A percentile compares a stretch with the other conserved stretches of the same genome.
phyloP scores from a whole-genome alignment of 2,888 invertebrate genomes.

The Ypsolopha sequella region DNA sequence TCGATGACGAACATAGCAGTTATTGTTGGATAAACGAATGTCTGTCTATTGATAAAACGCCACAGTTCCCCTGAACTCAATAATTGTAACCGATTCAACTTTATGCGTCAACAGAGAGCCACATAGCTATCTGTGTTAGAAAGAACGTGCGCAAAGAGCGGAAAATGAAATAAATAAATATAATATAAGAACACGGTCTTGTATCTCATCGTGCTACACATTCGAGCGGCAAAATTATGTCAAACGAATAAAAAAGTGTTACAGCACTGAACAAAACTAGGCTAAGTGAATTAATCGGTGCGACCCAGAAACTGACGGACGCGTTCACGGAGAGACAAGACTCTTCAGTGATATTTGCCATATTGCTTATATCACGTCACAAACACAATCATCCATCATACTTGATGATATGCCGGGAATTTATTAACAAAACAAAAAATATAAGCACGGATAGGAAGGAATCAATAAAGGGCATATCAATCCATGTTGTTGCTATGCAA shows the following conservation, averaged over 20 bases:
- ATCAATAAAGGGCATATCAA: too few relatives aligned
- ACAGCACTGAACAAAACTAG: conserved; percentile 60
- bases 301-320: conserved; percentile 56
- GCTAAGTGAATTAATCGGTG: conserved; percentile 61
- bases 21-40: conserved; percentile 11
- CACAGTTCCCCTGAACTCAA: conserved; percentile 3
- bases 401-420: background rate
- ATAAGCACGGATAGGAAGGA: too few relatives aligned
- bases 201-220: conserved; percentile 18
- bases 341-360: conserved; percentile 3
- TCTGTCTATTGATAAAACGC: conserved; percentile 10
- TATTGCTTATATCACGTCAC: background rate
- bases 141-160: background rate
- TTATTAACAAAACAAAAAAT: too few relatives aligned
- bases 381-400: background rate
- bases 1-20: conserved; percentile 9
- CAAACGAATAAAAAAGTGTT: conserved; percentile 54
- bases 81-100: background rate
- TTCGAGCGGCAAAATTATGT: conserved; percentile 45
- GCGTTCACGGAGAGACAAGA: conserved; percentile 23
- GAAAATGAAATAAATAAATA: background rate
- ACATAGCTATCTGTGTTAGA: background rate
- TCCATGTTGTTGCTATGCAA: too few relatives aligned
- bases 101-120: background rate
- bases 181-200: background rate